Base-by-base conservation (phyloP, 1,140 invertebrate species). In the Ericerus pela region DNA sequence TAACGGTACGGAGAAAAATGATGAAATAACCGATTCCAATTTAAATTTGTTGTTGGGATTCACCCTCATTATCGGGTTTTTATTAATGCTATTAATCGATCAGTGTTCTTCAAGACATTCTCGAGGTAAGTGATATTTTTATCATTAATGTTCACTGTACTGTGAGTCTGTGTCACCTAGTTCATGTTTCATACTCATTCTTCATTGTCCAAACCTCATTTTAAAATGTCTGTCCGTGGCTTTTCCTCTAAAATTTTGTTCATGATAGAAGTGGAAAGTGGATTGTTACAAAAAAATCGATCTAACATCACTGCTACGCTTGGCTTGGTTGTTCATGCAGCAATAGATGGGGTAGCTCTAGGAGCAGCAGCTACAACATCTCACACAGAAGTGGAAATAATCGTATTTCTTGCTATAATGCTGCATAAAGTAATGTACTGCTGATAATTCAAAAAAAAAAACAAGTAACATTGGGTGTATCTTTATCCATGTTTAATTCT, bases 391-490 rank as follows among this genome's bases (percentile, higher is more conserved):
- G 89, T 99, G 2, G 95, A 98, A 73, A 81, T 95, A 63, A 95
- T 99, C 60, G 92, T 99, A 18, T 99, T 99, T 69, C 68, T 96
- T 30, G 96, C 96, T 24, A 98, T 99, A 60, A 98, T 99, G 93
- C 73, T 99, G 14, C 96, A 99, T 66, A 99, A 99, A 74, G 84
- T 85, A 33, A 33, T 33, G 8, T 33, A 33, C n/a, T n/a, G 31
- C 8, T 33, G n/a, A 33, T 11, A 6, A 18, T 43, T 43, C 8
- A 8, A 18, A 43, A 8, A 18, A n/a, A 43, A 18, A 11, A 43
- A n/a, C 8, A 8, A 43, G 38, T 11, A 8, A 6, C 6, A 8
- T 22, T 37, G 14, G 29, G 24, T 16, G 26, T 33, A 31, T 27
- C 51, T 27, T 27, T 27, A 27, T 2, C 20, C 14, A 8, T 2